Evolutionary conservation across 2,888 invertebrate genomes (phyloP), one percentile per base, ranked within the genome.

Genomic region (Germaria angustata): DNA sequence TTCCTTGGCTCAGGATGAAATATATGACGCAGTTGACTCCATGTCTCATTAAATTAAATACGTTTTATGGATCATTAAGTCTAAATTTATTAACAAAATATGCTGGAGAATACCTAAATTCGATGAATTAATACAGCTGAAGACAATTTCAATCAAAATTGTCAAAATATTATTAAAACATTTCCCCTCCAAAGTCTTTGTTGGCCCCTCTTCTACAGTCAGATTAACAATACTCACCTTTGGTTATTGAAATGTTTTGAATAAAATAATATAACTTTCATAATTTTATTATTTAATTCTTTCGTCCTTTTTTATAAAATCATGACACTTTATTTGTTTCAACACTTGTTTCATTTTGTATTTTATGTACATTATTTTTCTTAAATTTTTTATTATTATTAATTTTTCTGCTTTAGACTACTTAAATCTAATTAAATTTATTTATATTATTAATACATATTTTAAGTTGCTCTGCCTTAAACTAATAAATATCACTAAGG

Each of bases 401-500:
- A 9, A 41, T 59, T 71, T 41, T 57, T 41, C 28, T 77, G 68
- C 15, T 81, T 73, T 66, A 79, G 24, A 34, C 69, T 78, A 78
- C 71, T 77, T 81, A 77, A 41, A 41, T 61, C 8, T 76, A 72
- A 8, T 66, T 77, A 15, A 66, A 72, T 72, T 81, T 55, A 24
- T 59, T 61, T 66, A 66, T 24, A 46, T 39, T 39, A 44, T 63
- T 55, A 61, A 53, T 63, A 53, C 8, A 72, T 36, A 55, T 15
- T 36, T 44, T 49, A 32, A 28, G 15, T 46, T 46, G 53, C 53
- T 75, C 46, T 44, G 75, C 63, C 68, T 79, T 79, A 79, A 51
- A 59, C 59, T 79, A 66, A 15, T 57, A 71, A 75, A 82, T 82
- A 79, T 82, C 79, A 82, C 82, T 82, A 75, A 57, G 65, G 69